Evolutionary conservation across 2,113 vertebrate species (phyloP).

Genomic region (Phaethornis superciliosus): DNA sequence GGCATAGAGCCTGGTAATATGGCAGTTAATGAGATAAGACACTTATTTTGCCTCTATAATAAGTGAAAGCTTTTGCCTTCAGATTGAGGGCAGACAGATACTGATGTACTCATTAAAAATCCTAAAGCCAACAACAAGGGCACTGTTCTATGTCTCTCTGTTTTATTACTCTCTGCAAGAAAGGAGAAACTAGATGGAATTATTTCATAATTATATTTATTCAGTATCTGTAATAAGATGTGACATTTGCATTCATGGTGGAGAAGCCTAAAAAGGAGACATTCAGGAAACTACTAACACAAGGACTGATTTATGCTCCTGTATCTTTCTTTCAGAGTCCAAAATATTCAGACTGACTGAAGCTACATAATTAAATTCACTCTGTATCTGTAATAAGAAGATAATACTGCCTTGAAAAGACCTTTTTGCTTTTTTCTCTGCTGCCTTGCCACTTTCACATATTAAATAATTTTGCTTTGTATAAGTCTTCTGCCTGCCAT

Average conservation of each 20-base stretch:
- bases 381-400: neutral
- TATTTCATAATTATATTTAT: conserved; percentile 59
- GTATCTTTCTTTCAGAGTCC: neutral
- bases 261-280: neutral
- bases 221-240: conserved; percentile 27
- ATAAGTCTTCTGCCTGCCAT: neutral
- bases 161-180: conserved; percentile 34
- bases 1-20: conserved; percentile 70
- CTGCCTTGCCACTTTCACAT: neutral
- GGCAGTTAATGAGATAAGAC: conserved; percentile 77
- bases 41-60: conserved; percentile 68
- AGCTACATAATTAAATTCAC: neutral
- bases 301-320: neutral
- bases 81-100: conserved; percentile 40
- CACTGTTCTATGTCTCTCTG: conserved; percentile 12
- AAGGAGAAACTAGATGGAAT: conserved; percentile 44
- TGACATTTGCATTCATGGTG: conserved; percentile 39
- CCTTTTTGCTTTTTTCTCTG: neutral
- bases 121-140: conserved; percentile 26
- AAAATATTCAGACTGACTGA: conserved; percentile 9
- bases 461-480: neutral
- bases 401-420: conserved; percentile 28
- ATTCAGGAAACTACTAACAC: conserved; percentile 8
- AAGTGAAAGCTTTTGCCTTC: conserved; percentile 68
- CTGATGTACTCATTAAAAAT: conserved; percentile 52